Percentiles rank a stretch among this genome's conserved stretches.
phyloP scores from a whole-genome alignment of 2,888 invertebrate species.

The Leucophenga maculata region DNA sequence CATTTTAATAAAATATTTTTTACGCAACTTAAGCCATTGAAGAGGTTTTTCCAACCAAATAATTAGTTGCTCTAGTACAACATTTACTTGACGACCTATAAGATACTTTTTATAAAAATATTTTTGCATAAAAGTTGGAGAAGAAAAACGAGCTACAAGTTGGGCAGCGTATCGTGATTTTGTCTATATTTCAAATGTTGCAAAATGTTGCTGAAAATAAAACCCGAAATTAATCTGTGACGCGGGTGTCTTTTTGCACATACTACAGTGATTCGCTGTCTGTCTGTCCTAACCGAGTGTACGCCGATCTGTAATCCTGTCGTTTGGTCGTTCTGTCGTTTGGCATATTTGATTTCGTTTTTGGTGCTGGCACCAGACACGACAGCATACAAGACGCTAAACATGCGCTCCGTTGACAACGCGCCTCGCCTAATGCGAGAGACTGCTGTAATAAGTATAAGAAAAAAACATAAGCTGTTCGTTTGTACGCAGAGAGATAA shows the following conservation, averaged over 20 bases:
- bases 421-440: not conserved
- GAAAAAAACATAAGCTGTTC: too few relatives aligned
- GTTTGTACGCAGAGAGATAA: too few relatives aligned
- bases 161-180: conserved; percentile 8
- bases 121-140: not conserved
- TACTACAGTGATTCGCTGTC: conserved; percentile 1
- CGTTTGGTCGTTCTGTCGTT: not conserved
- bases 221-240: conserved; percentile 15
- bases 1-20: too few relatives aligned
- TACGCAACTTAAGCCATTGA: too few relatives aligned
- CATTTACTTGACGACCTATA: not conserved
- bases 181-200: conserved; percentile 19
- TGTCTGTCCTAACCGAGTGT: conserved; percentile 8
- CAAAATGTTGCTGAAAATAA: conserved; percentile 18
- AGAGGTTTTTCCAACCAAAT: not conserved
- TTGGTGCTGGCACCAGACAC: conserved; percentile 39
- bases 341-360: conserved; percentile 1
- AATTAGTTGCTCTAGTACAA: not conserved
- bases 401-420: conserved; percentile 17
- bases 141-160: not conserved
- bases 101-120: conserved; percentile 54
- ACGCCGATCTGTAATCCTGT: not conserved
- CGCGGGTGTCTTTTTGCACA: not conserved
- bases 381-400: conserved; percentile 48
- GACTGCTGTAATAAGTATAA: too few relatives aligned